Evolutionary conservation across 2,888 invertebrate genomes (phyloP), one percentile per base, ranked within the genome.

Genomic region (Heliconius ismenius): DNA sequence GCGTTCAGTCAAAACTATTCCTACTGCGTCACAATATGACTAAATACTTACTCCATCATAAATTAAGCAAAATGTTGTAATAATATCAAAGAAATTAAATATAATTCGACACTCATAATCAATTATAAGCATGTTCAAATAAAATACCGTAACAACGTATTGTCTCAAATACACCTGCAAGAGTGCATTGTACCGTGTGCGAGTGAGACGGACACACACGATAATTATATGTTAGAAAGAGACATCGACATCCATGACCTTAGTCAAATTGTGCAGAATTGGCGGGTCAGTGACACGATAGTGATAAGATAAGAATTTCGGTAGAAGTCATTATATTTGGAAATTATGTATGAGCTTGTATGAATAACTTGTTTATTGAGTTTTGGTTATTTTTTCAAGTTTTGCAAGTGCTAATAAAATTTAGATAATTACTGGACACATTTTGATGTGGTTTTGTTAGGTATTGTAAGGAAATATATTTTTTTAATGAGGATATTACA

Each of bases 211-310:
- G 72, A 18, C 13, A 18, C 49, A 81, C 18, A 49, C 36, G 18
- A 9, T 28, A 24, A 28, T 43, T 39, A 39, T 39, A 43, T 28
- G 75, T 36, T 75, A 36, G 82, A 88, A 80, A 73, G 89, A 84
- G 80, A 85, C 65, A 65, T 69, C 28, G 36, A 58, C 69, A 82
- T 54, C 90, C 92, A 90, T 92, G 92, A 93, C 92, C 92, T 89
- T 86, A 84, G 84, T 67, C 90, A 92, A 91, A 84, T 83, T 80
- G 78, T 83, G 84, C 83, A 84, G 83, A 87, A 87, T 85, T 84
- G 82, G 79, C 79, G 84, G 92, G 92, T 92, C 92, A 91, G 87
- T 89, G 86, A 84, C 86, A 86, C 86, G 84, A 84, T 84, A 83
- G 67, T 70, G 90, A 91, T 90, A 89, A 84, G 81, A 84, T 88